Evolutionary conservation across 2,113 vertebrate species (phyloP).

Genomic region (Paradisaea rubra): DNA sequence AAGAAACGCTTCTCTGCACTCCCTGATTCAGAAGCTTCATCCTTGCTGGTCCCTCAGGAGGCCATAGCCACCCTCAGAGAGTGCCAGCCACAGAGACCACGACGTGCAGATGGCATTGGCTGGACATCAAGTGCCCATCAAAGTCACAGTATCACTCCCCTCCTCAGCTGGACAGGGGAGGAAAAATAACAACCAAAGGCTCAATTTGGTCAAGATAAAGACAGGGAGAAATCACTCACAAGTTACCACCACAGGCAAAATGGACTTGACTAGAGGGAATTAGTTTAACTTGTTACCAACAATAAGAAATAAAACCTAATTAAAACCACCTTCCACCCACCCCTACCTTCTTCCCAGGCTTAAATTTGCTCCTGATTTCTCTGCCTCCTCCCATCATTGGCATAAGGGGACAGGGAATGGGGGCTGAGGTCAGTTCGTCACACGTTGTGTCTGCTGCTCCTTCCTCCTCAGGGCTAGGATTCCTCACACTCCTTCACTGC

Average conservation of each 20-base stretch:
- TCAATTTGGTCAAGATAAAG: not conserved
- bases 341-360: not conserved
- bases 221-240: not conserved
- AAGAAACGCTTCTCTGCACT: not conserved
- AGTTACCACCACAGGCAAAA: not conserved
- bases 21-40: not conserved
- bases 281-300: not conserved
- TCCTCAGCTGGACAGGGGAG: not conserved
- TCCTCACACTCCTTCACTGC: not conserved
- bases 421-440: not conserved
- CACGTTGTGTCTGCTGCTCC: not conserved
- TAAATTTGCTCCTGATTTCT: not conserved
- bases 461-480: not conserved
- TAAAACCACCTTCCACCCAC: not conserved
- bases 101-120: not conserved
- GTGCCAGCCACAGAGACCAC: not conserved
- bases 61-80: not conserved
- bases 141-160: not conserved
- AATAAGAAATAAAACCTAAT: not conserved
- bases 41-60: not conserved
- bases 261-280: rapidly evolving
- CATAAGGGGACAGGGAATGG: not conserved
- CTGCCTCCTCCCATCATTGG: not conserved
- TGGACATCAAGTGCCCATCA: not conserved
- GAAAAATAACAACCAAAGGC: not conserved